Evolutionary conservation across 1,140 invertebrate species (phyloP).

Genomic region (Neuroterus valhalla): DNA sequence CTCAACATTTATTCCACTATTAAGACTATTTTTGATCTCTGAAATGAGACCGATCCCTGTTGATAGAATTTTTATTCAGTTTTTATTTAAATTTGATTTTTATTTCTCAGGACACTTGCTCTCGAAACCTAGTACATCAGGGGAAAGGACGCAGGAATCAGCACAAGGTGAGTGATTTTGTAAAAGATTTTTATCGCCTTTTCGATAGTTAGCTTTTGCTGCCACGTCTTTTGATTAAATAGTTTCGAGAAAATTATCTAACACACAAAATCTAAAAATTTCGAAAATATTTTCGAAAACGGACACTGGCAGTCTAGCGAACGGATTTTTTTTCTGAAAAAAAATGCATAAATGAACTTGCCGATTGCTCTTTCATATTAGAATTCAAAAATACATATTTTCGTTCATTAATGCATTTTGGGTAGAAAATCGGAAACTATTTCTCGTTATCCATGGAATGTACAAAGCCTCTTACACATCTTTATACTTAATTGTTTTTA

Average conservation of each 20-base stretch:
- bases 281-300: neutral
- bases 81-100: constrained; percentile 41
- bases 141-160: constrained; percentile 72
- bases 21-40: no score
- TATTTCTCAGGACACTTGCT: constrained; percentile 69
- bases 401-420: constrained; percentile 38
- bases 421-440: constrained; percentile 50
- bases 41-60: no score
- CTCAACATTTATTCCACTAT: no score
- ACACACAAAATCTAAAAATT: neutral
- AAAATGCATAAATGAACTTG: constrained; percentile 36
- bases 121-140: constrained; percentile 73
- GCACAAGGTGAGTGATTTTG: constrained; percentile 72
- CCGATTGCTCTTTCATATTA: neutral
- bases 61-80: no score
- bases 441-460: constrained; percentile 45
- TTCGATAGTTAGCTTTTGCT: constrained; percentile 52
- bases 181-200: constrained; percentile 44
- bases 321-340: constrained; percentile 38
- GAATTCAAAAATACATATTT: neutral
- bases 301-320: constrained; percentile 44
- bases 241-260: neutral
- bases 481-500: constrained; percentile 53
- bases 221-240: constrained; percentile 41
- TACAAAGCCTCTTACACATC: constrained; percentile 54